Evolutionary conservation across 2,888 invertebrate species (phyloP).

Genomic region (Bhutanitis thaidina): DNA sequence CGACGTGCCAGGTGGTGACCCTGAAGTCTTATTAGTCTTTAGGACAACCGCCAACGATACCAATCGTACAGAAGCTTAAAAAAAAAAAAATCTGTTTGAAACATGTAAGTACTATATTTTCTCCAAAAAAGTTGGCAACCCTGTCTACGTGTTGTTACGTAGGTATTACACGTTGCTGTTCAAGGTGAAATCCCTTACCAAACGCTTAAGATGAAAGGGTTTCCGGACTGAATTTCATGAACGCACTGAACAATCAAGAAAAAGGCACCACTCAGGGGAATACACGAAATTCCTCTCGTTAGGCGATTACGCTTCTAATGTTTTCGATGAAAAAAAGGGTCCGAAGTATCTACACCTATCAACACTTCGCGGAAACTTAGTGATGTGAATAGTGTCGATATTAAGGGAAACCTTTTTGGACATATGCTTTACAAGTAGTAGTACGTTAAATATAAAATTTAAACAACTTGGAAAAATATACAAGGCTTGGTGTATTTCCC

Average conservation of each 20-base stretch:
- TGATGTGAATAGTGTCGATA: not conserved
- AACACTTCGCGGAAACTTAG: slow-evolving; percentile 18
- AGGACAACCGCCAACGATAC: no score
- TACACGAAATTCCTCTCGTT: slow-evolving; percentile 35
- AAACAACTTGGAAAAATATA: no score
- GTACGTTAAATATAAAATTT: no score
- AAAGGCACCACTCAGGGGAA: slow-evolving; percentile 22
- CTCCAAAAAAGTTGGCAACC: no score
- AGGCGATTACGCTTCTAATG: slow-evolving; percentile 43
- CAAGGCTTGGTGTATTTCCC: no score
- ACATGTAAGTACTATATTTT: no score
- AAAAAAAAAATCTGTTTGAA: no score
- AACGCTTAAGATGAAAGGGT: slow-evolving; percentile 16
- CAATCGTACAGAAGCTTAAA: no score
- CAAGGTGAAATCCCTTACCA: slow-evolving; percentile 1
- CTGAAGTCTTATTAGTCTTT: no score
- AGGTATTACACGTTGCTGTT: slow-evolving; percentile 6
- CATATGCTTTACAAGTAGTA: no score
- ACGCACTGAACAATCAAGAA: slow-evolving; percentile 18
- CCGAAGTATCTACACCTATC: slow-evolving; percentile 21
- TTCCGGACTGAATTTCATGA: slow-evolving; percentile 17
- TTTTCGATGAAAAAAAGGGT: slow-evolving; percentile 37
- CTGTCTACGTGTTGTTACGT: not conserved
- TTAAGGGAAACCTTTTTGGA: no score
- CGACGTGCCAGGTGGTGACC: no score